Evolutionary conservation across 2,113 vertebrate species (phyloP), one percentile per base, ranked within the genome.

Genomic region (Monopterus albus): DNA sequence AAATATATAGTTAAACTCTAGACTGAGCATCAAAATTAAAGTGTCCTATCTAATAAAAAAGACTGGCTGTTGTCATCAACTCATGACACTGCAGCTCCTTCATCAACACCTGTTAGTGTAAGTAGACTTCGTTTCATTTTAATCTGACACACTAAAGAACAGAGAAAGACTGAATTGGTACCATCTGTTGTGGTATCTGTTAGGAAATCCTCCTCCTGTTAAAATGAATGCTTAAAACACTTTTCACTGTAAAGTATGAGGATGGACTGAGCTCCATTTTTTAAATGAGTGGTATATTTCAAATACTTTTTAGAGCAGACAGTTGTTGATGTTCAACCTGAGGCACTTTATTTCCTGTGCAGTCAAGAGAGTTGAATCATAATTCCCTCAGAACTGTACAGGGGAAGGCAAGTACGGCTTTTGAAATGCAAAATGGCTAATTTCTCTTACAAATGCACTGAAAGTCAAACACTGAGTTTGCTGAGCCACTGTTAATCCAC

Each of bases 361-460:
- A 67, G 59, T 64, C 50, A 40, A 64, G 65, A 79, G 56, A 81
- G 62, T 23, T 46, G 46, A 61, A 76, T 79, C 71, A 67, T 75
- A 79, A 84, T 83, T 84, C 78, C 63, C 25, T 45, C 33, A 55
- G 71, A 75, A 84, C 45, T 67, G 76, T 52, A 65, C 66, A 61
- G 49, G 45, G 50, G 55, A 38, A 78, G 63, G 63, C 42, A 65
- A 76, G 82, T 46, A 57, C 20, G 17, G 53, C 63, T 87, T 89
- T 87, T 88, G 81, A 91, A 87, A 87, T 89, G 84, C 84, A 87
- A 88, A 88, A 73, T 21, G 57, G 26, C 36, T 86, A 81, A 89
- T 88, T 83, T 83, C 79, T 79, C 73, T 36, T 40, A 76, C 53
- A 89, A 83, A 83, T 60, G 77, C 55, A 49, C 56, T 55, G 49